These are phyloP conservation scores for Apis cerana DNA, from an alignment of 1,140 invertebrate genomes.

Conservation along the genomic window DNA sequence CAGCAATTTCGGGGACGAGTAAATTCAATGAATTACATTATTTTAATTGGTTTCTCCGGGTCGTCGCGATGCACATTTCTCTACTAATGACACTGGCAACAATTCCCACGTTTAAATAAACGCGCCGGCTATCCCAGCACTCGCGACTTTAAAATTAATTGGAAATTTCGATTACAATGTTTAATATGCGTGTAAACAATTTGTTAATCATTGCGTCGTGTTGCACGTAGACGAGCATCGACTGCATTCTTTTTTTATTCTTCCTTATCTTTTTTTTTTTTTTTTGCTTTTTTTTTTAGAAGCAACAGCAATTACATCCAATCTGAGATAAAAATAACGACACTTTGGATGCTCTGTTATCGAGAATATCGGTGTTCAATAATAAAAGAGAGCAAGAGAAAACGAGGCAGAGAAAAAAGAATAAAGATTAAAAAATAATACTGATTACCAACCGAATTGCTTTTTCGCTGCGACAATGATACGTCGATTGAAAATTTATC, in stretches of 20 bases:
- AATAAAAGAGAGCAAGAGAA: not conserved
- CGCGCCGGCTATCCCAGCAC: not conserved
- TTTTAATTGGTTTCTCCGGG: slow-evolving; percentile 44
- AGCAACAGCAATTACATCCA: not conserved
- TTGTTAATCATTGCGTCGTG: slow-evolving; percentile 7
- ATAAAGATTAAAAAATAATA: not conserved
- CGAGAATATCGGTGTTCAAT: not conserved
- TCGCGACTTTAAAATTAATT: slow-evolving; percentile 33
- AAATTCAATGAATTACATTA: slow-evolving; percentile 46
- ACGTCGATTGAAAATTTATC: too few relatives aligned
- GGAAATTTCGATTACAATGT: slow-evolving; percentile 32
- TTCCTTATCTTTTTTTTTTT: not conserved
- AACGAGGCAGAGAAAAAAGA: not conserved
- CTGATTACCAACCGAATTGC: not conserved
- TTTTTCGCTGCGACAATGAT: not conserved
- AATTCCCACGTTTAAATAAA: slow-evolving; percentile 38
- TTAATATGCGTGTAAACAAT: slow-evolving; percentile 27
- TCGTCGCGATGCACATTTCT: not conserved
- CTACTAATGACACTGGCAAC: slow-evolving; percentile 19
- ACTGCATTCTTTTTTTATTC: too few relatives aligned
- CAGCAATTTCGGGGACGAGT: slow-evolving; percentile 9
- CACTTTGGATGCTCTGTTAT: not conserved
- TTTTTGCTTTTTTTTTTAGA: not conserved
- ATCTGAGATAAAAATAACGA: not conserved
- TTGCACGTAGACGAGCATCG: not conserved